Conservation (phyloP, 2,797 vertebrate genomes). For the Xenentodon cancila region DNA sequence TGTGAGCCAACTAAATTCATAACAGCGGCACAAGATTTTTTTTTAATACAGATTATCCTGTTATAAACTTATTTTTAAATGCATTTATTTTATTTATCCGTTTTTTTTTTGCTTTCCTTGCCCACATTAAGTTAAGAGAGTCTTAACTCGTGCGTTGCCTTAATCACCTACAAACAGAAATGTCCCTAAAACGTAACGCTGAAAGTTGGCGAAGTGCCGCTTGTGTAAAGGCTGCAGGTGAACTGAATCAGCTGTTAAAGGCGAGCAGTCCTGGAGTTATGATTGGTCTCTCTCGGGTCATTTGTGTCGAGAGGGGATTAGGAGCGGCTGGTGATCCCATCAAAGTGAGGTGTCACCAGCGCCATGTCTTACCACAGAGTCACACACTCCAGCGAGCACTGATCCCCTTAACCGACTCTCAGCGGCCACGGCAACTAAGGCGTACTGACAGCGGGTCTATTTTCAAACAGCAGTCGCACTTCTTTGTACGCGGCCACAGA, state of each 20-base stretch:
- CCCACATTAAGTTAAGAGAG: not conserved
- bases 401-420: constrained; percentile 82
- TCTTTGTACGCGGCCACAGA: constrained; percentile 67
- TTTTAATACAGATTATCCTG: not conserved
- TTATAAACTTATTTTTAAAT: constrained; percentile 15
- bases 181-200: constrained; percentile 1
- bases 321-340: constrained; percentile 67
- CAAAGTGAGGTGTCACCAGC: constrained; percentile 64
- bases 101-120: no score
- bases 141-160: not conserved
- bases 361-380: constrained; percentile 68
- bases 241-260: constrained; percentile 27
- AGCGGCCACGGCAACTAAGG: constrained; percentile 62
- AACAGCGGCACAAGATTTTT: constrained; percentile 25
- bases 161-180: not conserved
- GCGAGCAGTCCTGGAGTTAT: constrained; percentile 31
- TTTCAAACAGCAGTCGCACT: constrained; percentile 78
- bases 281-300: constrained; percentile 63
- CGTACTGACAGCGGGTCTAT: constrained; percentile 70
- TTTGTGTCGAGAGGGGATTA: constrained; percentile 65
- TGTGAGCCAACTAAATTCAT: constrained; percentile 34
- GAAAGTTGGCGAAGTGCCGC: not conserved
- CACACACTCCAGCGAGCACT: constrained; percentile 80
- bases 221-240: constrained; percentile 33
- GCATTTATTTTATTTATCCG: no score